Base-by-base conservation (phyloP, 2,797 vertebrate genomes). In the Phoeniculus purpureus region DNA sequence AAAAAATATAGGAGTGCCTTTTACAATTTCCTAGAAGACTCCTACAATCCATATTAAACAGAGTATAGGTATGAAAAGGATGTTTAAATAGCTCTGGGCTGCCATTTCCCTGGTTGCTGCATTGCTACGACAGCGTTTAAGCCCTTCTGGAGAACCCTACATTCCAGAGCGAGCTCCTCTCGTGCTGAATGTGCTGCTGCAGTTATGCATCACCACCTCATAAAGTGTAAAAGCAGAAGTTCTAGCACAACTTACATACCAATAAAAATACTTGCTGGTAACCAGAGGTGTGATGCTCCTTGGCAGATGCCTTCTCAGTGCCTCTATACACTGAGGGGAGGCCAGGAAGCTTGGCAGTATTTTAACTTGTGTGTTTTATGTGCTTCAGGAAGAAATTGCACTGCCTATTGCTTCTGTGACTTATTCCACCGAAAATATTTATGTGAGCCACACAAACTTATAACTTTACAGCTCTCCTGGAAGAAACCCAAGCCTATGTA, bases 341-440 rank as follows among this genome's bases (percentile, higher is more conserved):
- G 70, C 51, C 78, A 80, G 75, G 94, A 92, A 62, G 79, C 51
- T 67, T 58, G 51, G 32, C 65, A 94, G 26, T 79, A 88, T 92
- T 93, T 95, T 93, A 86, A 75, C 68, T 90, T 77, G 22, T n/a
- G 45, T 81, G 47, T 45, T 94, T 96, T 90, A 85, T 92, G 51
- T 61, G 91, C 64, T 91, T 93, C 51, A 68, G 75, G 32, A 87
- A 87, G 85, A 93, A 91, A 93, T 85, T 92, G 68, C 83, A 68
- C 40, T 91, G 37, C 43, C 77, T 91, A 73, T 79, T 75, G 29
- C 83, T 91, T 29, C 83, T 91, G 21, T 84, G 92, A 93, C 31
- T 88, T 68, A 90, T 93, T 91, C 68, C 51, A 95, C 88, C 94
- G 92, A 88, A 94, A 88, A 92, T 91, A 90, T 95, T 93, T 94